phyloP scores from a whole-genome alignment of 1,140 invertebrate species.

The Agraylea sexmaculata region DNA sequence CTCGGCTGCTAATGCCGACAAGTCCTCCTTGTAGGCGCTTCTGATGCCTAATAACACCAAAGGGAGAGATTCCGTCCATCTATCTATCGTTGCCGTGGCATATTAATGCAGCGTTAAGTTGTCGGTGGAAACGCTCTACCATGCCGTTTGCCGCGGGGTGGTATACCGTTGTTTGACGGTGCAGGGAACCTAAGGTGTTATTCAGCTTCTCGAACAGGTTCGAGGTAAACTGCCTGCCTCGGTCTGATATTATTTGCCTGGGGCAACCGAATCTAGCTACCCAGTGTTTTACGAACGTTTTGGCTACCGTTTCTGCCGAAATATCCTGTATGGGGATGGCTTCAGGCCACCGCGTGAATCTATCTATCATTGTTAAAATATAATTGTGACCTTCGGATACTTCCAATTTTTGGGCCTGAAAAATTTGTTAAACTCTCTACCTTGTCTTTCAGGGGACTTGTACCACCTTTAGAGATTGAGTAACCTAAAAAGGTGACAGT shows the following conservation, averaged over 20 bases:
- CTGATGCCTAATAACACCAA: conserved; percentile 30
- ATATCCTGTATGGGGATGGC: conserved; percentile 31
- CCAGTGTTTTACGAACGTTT: conserved; percentile 21
- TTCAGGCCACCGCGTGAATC: conserved; percentile 37
- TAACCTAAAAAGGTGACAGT: no score
- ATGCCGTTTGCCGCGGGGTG: conserved; percentile 31
- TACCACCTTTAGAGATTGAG: no score
- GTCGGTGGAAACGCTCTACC: conserved; percentile 31
- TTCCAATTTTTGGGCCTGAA: no score
- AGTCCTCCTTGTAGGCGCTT: conserved; percentile 25
- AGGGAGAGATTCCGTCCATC: conserved; percentile 28
- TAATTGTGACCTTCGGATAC: conserved; percentile 26
- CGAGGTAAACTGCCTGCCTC: conserved; percentile 28
- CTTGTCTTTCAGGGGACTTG: no score
- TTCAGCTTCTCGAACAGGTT: conserved; percentile 22
- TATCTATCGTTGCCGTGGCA: conserved; percentile 20
- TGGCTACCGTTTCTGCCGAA: conserved; percentile 22
- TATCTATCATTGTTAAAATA: conserved; percentile 33
- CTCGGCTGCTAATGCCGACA: conserved; percentile 20
- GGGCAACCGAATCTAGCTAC: conserved; percentile 25
- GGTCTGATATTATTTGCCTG: conserved; percentile 24
- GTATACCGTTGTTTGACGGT: conserved; percentile 28
- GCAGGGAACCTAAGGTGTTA: conserved; percentile 14
- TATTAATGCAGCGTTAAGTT: conserved; percentile 28
- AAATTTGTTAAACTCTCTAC: no score